Evolutionary conservation across 2,113 vertebrate species (phyloP).

Genomic region (Thunnus maccoyii): DNA sequence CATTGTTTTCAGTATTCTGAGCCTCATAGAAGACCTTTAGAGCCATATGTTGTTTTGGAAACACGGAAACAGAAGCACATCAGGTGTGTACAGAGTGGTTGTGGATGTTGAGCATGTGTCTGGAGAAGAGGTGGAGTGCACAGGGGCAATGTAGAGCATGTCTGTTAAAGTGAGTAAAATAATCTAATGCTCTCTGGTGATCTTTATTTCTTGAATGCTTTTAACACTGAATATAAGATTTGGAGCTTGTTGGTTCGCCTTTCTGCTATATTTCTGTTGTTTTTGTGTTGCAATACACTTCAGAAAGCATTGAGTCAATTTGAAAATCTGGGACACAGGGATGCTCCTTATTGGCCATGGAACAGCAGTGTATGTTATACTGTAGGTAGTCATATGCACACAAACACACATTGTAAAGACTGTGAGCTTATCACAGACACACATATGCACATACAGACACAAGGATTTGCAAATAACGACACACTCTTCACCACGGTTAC

Average conservation of each 20-base stretch:
- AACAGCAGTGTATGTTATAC: conserved; percentile 27
- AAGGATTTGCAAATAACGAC: conserved; percentile 26
- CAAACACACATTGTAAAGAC: conserved; percentile 15
- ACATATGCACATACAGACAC: conserved; percentile 3
- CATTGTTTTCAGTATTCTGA: neutral
- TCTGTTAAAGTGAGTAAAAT: conserved; percentile 8
- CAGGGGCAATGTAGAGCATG: neutral
- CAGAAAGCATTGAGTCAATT: conserved; percentile 24
- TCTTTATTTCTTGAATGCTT: neutral
- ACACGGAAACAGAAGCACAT: neutral
- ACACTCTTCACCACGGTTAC: conserved; percentile 13
- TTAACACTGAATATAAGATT: neutral
- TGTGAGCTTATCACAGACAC: conserved; percentile 9
- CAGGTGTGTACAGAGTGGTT: neutral
- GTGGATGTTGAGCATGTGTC: neutral
- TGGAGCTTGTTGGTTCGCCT: neutral
- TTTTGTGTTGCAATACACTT: conserved; percentile 6
- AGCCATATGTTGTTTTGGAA: conserved; percentile 3
- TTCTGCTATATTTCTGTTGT: conserved; percentile 11
- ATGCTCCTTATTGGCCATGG: conserved; percentile 33
- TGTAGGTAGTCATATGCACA: conserved; percentile 25
- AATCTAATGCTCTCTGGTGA: neutral
- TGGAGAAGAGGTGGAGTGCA: conserved; percentile 11
- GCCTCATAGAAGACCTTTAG: neutral
- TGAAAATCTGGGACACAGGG: conserved; percentile 21